Evolutionary conservation across 2,113 vertebrate species (phyloP).

Genomic region (Phaetusa simplex): DNA sequence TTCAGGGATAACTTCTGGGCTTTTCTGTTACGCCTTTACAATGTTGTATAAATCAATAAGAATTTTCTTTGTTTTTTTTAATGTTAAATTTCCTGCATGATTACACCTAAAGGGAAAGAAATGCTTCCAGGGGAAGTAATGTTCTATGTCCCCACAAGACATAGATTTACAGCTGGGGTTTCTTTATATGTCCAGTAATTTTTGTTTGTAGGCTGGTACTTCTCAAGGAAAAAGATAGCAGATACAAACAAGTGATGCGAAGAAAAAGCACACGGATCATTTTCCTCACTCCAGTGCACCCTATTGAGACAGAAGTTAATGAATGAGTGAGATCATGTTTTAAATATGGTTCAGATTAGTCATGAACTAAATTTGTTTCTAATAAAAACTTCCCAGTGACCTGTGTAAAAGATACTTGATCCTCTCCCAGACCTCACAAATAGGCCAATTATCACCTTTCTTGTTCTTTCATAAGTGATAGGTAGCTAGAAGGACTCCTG

Average conservation of each 20-base stretch:
- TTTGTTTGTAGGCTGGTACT: neutral
- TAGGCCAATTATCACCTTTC: neutral
- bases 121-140: neutral
- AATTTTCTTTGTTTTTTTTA: neutral
- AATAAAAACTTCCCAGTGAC: neutral
- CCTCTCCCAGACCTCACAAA: neutral
- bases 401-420: neutral
- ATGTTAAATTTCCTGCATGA: neutral
- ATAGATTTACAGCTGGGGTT: neutral
- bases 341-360: constrained; percentile 19
- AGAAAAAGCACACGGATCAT: neutral
- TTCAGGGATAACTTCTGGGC: neutral
- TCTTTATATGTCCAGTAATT: neutral
- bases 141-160: neutral
- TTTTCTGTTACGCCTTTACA: neutral
- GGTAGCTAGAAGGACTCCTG: neutral
- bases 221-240: neutral
- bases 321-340: neutral
- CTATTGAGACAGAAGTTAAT: neutral
- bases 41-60: neutral
- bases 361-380: constrained; percentile 4
- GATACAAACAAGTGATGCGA: neutral
- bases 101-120: neutral
- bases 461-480: neutral
- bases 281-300: neutral